phyloP scores from a whole-genome alignment of 2,797 vertebrate genomes.

The Cyprinodon diabolis region DNA sequence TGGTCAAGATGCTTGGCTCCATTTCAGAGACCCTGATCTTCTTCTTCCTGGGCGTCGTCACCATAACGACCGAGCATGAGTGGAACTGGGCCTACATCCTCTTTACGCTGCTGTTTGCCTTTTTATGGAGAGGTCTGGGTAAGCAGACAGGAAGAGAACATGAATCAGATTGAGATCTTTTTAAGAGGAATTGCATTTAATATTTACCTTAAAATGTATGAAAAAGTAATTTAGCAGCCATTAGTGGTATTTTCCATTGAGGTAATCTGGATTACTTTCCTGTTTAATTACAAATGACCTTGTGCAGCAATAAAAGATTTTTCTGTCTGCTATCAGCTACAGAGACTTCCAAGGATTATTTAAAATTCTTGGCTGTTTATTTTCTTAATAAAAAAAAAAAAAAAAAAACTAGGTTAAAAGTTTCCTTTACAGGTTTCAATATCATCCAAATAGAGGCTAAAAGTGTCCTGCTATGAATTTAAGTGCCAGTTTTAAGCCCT shows the following conservation, averaged over 20 bases:
- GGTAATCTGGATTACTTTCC: not conserved
- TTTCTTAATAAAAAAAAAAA: not conserved
- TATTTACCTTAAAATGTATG: not conserved
- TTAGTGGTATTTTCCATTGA: not conserved
- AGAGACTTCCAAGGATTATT: not conserved
- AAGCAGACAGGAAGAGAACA: conserved; percentile 40
- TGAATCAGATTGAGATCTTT: not conserved
- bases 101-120: conserved; percentile 92
- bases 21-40: conserved; percentile 98
- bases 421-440: not conserved
- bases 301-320: not conserved
- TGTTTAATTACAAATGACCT: not conserved
- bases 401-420: no score
- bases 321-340: not conserved
- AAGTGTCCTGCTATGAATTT: not conserved
- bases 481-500: not conserved
- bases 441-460: not conserved
- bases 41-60: conserved; percentile 97
- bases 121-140: conserved; percentile 95
- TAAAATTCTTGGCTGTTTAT: not conserved
- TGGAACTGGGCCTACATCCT: conserved; percentile 98
- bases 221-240: not conserved
- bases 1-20: conserved; percentile 95
- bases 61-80: conserved; percentile 92
- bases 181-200: not conserved